Evolutionary conservation across 2,888 invertebrate species (phyloP).

Genomic region (Tachina lurida): DNA sequence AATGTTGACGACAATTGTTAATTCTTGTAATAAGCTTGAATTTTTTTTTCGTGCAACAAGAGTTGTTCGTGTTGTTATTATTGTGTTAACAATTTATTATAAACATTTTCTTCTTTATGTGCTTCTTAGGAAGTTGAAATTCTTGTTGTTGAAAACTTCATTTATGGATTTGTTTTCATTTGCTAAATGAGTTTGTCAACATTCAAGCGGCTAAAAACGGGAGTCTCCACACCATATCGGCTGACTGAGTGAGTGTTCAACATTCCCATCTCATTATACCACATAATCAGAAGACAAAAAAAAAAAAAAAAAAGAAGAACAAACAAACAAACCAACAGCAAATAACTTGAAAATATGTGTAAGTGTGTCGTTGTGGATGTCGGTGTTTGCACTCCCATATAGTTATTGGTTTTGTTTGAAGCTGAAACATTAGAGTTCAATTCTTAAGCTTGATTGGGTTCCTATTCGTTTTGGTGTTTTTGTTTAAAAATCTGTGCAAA

Average conservation of each 20-base stretch:
- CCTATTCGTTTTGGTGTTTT: constrained; percentile 2
- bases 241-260: not conserved
- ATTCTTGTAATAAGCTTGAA: constrained; percentile 69
- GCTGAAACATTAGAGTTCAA: constrained; percentile 58
- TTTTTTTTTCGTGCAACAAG: constrained; percentile 27
- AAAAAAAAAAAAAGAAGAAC: constrained; percentile 1
- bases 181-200: constrained; percentile 67
- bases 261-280: constrained; percentile 61
- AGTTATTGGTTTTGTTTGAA: constrained; percentile 2
- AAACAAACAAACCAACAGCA: constrained; percentile 14
- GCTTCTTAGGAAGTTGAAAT: constrained; percentile 58
- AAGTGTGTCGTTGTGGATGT: constrained; percentile 56
- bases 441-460: constrained; percentile 69
- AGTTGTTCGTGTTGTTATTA: constrained; percentile 29
- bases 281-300: constrained; percentile 7
- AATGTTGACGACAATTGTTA: constrained; percentile 65
- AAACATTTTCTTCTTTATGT: constrained; percentile 19
- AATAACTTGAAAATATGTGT: constrained; percentile 42
- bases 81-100: constrained; percentile 25
- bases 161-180: constrained; percentile 70
- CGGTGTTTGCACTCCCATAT: constrained; percentile 40
- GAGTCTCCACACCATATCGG: constrained; percentile 20
- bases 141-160: constrained; percentile 62
- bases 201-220: constrained; percentile 53
- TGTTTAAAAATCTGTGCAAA: constrained; percentile 13